Evolutionary conservation across 2,888 invertebrate genomes (phyloP).

Genomic region (Phortica magna): DNA sequence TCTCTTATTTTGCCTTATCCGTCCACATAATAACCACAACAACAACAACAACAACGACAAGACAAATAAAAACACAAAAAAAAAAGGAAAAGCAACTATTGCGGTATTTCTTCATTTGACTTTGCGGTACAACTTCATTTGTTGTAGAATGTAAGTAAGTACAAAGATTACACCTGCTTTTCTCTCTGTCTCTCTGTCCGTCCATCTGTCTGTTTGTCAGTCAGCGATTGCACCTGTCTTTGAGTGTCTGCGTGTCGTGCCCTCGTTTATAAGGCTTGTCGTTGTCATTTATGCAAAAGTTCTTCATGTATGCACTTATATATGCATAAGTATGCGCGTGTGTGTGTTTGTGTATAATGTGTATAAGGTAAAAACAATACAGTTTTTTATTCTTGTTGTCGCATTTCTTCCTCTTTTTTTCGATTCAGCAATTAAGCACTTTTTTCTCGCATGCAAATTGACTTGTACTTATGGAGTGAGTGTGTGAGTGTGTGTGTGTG

Average conservation of each 20-base stretch:
- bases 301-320: constrained; percentile 27
- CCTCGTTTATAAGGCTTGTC: constrained; percentile 12
- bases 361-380: too few species aligned
- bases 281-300: constrained; percentile 36
- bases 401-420: constrained; percentile 7
- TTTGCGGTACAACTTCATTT: constrained; percentile 15
- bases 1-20: neutral
- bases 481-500: constrained; percentile 3
- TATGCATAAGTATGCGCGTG: neutral
- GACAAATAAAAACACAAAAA: neutral
- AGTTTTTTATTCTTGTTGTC: constrained; percentile 24
- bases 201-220: neutral
- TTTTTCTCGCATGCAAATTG: constrained; percentile 14
- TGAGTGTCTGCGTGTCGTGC: constrained; percentile 8
- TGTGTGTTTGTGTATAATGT: neutral
- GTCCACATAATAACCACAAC: too few species aligned
- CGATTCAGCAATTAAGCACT: constrained; percentile 10
- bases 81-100: constrained; percentile 15
- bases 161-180: constrained; percentile 1
- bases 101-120: constrained; percentile 15
- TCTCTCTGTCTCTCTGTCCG: neutral
- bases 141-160: neutral
- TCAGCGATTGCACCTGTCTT: neutral
- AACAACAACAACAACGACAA: too few species aligned
- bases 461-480: neutral